A percentile compares a stretch with the other conserved stretches of the same genome.
Evolutionary conservation across 2,888 invertebrate genomes (phyloP).

Genomic region (Ecdyonurus torrentis): DNA sequence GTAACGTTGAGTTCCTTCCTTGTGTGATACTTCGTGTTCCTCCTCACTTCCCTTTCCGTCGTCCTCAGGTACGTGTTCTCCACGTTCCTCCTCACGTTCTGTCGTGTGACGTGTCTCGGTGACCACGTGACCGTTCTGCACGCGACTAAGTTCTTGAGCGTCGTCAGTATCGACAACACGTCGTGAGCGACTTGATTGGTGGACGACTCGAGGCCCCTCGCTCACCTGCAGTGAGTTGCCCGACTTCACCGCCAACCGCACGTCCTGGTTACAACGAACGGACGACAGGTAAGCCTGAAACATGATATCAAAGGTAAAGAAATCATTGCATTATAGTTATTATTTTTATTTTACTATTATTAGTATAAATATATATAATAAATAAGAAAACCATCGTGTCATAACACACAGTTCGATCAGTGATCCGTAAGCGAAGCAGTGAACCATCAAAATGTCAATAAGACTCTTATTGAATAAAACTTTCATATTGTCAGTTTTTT

Average conservation of each 20-base stretch:
- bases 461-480: no score
- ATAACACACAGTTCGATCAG: no score
- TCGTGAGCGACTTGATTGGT: conserved; percentile 55
- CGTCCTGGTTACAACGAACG: conserved; percentile 33
- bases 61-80: conserved; percentile 57
- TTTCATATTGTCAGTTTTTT: no score
- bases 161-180: conserved; percentile 69
- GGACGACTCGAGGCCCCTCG: conserved; percentile 51
- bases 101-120: conserved; percentile 70
- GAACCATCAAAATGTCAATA: no score
- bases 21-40: conserved; percentile 28
- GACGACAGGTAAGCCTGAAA: conserved; percentile 60
- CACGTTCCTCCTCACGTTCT: conserved; percentile 65
- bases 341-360: no score
- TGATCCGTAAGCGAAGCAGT: no score
- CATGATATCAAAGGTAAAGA: conserved; percentile 21
- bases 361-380: no score
- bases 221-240: conserved; percentile 39
- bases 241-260: conserved; percentile 45
- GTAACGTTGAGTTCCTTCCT: conserved; percentile 36
- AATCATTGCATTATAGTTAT: no score
- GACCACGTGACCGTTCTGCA: conserved; percentile 67
- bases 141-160: conserved; percentile 54
- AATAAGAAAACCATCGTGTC: no score
- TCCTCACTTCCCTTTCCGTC: conserved; percentile 21